phyloP scores from a whole-genome alignment of 2,113 vertebrate genomes.

The Aspidoscelis tigris region DNA sequence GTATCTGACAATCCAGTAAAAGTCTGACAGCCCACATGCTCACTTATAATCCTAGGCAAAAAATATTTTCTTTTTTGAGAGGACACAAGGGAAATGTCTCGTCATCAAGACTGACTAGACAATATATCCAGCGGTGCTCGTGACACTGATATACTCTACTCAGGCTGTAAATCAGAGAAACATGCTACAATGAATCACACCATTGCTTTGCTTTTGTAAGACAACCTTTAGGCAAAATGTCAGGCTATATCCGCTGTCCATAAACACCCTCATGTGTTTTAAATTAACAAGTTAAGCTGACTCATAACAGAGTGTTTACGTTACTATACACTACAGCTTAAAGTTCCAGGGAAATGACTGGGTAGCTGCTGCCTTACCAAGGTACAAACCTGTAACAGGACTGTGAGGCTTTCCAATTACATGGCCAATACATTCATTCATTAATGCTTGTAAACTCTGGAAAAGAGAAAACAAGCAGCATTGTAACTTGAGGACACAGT shows the following conservation, averaged over 20 bases:
- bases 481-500: neutral
- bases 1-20: too few species aligned
- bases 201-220: neutral
- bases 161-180: too few species aligned
- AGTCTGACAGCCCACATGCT: too few species aligned
- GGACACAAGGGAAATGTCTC: too few species aligned
- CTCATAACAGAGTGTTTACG: constrained; percentile 19
- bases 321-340: constrained; percentile 31
- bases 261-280: neutral
- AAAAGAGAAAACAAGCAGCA: constrained; percentile 22
- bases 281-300: neutral
- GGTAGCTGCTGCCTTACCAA: constrained; percentile 82
- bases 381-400: constrained; percentile 94
- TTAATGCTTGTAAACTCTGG: constrained; percentile 95
- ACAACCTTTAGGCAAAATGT: neutral
- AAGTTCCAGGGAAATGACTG: constrained; percentile 44
- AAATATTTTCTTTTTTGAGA: too few species aligned
- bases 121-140: too few species aligned
- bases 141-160: neutral
- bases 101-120: too few species aligned
- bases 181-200: too few species aligned
- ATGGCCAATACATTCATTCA: constrained; percentile 99
- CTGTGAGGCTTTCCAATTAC: constrained; percentile 99
- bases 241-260: neutral
- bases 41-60: too few species aligned